Evolutionary conservation across 2,113 vertebrate genomes (phyloP).

Genomic region (Salvelinus namaycush): DNA sequence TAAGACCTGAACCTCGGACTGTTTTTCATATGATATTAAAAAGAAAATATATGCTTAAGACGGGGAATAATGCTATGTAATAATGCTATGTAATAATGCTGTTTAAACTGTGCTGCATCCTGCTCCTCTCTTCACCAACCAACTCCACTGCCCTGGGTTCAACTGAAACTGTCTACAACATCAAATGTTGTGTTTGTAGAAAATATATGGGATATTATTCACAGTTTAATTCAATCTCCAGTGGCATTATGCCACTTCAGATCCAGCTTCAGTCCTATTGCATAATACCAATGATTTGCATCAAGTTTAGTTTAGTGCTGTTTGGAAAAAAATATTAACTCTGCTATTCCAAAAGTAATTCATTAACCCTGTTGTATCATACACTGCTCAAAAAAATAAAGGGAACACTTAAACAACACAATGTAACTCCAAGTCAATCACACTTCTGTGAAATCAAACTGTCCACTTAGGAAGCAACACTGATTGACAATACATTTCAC

Average conservation of each 20-base stretch:
- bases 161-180: background rate
- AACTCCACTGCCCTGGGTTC: background rate
- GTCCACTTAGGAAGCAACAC: too few relatives aligned
- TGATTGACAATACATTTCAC: too few relatives aligned
- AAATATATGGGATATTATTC: background rate
- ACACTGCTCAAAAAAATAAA: too few relatives aligned
- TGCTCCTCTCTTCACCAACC: conserved; percentile 7
- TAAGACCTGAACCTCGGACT: conserved; percentile 37
- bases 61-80: conserved; percentile 36
- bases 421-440: too few relatives aligned
- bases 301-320: background rate
- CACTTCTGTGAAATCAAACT: too few relatives aligned
- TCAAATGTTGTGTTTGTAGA: background rate
- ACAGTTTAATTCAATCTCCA: background rate
- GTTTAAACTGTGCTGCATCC: conserved; percentile 52
- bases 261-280: too few relatives aligned
- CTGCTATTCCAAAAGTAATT: background rate
- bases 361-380: background rate
- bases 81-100: conserved; percentile 23
- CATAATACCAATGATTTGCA: background rate
- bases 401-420: too few relatives aligned
- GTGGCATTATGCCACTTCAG: background rate
- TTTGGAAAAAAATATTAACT: background rate
- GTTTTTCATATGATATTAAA: conserved; percentile 46
- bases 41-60: conserved; percentile 48